Conservation (phyloP, 1,140 invertebrate genomes). For the Polyergus mexicanus region DNA sequence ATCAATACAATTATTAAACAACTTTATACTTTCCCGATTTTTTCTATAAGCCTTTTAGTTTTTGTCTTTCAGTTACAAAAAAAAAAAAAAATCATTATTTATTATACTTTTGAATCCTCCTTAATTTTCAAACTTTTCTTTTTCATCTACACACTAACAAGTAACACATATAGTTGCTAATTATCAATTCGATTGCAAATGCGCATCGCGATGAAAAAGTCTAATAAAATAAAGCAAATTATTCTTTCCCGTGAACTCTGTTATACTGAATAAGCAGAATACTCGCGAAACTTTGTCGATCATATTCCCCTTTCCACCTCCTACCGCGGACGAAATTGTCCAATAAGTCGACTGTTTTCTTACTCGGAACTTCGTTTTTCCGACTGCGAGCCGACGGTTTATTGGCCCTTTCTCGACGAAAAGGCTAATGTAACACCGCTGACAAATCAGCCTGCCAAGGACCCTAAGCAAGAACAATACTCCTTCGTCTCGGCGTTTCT, state of each 20-base stretch:
- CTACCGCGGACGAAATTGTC: constrained; percentile 17
- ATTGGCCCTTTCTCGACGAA: constrained; percentile 47
- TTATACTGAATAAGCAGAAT: constrained; percentile 40
- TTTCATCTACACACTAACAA: not conserved
- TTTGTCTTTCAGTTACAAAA: not conserved
- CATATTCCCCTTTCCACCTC: not conserved
- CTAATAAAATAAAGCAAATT: constrained; percentile 8
- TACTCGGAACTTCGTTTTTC: constrained; percentile 47
- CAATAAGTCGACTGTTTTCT: constrained; percentile 64
- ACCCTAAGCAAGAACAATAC: constrained; percentile 56
- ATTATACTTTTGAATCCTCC: not conserved
- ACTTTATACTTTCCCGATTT: too few species aligned
- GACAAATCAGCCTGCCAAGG: constrained; percentile 58
- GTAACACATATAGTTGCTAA: not conserved
- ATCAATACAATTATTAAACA: not conserved
- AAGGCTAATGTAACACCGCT: constrained; percentile 56
- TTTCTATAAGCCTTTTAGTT: too few species aligned
- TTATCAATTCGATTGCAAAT: not conserved
- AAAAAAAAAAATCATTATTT: not conserved
- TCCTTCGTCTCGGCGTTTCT: constrained; percentile 7
- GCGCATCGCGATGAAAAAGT: not conserved
- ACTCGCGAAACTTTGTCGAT: constrained; percentile 27
- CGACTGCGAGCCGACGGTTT: constrained; percentile 34
- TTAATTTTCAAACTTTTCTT: not conserved
- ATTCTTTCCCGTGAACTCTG: constrained; percentile 4